Percentiles rank a stretch among this genome's conserved stretches.
Evolutionary conservation across 2,888 invertebrate genomes (phyloP).

Genomic region (Crematogaster levior): DNA sequence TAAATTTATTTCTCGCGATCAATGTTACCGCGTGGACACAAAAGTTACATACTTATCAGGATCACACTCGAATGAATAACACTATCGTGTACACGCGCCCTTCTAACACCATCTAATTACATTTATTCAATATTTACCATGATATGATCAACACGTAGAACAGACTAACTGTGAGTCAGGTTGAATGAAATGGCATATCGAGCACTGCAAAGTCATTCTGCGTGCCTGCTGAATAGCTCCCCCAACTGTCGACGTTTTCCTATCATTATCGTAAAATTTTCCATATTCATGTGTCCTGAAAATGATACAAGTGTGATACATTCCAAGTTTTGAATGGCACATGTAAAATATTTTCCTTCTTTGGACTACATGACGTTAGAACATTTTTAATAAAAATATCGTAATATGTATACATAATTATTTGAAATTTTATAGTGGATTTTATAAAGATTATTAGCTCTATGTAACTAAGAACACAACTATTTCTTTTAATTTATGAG

Average conservation of each 20-base stretch:
- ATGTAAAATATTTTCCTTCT: background rate
- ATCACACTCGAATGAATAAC: conserved; percentile 56
- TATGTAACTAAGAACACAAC: background rate
- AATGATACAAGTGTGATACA: background rate
- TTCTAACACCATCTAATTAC: conserved; percentile 77
- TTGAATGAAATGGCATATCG: conserved; percentile 78
- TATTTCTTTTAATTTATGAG: background rate
- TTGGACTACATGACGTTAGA: background rate
- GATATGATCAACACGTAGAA: conserved; percentile 77
- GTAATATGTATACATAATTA: background rate
- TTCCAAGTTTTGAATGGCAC: background rate
- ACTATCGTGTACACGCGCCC: conserved; percentile 62
- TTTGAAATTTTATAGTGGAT: background rate
- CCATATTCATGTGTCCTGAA: background rate
- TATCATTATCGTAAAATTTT: conserved; percentile 36
- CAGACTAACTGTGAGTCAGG: conserved; percentile 76
- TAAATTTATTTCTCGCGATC: conserved; percentile 40
- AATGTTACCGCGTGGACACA: conserved; percentile 18
- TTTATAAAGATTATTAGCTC: background rate
- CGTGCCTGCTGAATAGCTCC: conserved; percentile 59
- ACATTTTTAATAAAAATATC: background rate
- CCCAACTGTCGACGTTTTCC: conserved; percentile 30
- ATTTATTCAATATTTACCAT: conserved; percentile 80
- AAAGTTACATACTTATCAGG: conserved; percentile 63
- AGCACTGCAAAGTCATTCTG: conserved; percentile 77